Base-by-base conservation (phyloP, 2,113 vertebrate species). In the Raja brachyura region DNA sequence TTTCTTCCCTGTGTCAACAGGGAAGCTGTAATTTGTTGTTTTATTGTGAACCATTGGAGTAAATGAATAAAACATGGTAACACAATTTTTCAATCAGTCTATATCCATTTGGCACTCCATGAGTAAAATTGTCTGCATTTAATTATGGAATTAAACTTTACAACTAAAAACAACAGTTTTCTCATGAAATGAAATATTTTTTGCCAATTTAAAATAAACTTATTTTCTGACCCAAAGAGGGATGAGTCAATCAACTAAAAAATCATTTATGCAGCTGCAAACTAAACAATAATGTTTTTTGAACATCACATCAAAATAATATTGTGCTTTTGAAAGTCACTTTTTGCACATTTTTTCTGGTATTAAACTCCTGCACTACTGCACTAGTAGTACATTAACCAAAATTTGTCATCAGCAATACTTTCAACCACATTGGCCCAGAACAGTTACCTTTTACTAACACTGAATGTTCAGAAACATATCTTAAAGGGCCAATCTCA, bases 51-150 rank as follows among this genome's bases (percentile, higher is more conserved):
- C 31, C 20, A 20, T 90, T 90, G 63, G 33, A 70, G 66, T 90
- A 90, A 90, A 70, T 90, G 18, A 59, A 70, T 33, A 90, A 90
- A 20, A 90, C 83, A 66, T 70, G 86, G 61, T 66, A 90, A 70
- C 16, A 39, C 63, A 68, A 90, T 48, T 39, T 70, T 70, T 33
- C 33, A 90, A 18, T 22, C 18, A 70, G 31, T 63, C 66, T 54
- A 5, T 70, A 3, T 90, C 70, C 39, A 48, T 25, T 25, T 90
- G 10, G 33, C 31, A 25, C 13, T 63, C 59, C 85, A 61, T 39
- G n/a, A 66, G n/a, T 33, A 90, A 68, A 31, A n/a, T 66, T 39
- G 16, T 25, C 63, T 90, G 88, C 10, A 33, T 70, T 68, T 90
- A 66, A 20, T 86, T 61, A 86, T 61, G 59, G 83, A 86, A 39